Evolutionary conservation across 2,797 vertebrate species (phyloP).

Genomic region (Pitangus sulphuratus): DNA sequence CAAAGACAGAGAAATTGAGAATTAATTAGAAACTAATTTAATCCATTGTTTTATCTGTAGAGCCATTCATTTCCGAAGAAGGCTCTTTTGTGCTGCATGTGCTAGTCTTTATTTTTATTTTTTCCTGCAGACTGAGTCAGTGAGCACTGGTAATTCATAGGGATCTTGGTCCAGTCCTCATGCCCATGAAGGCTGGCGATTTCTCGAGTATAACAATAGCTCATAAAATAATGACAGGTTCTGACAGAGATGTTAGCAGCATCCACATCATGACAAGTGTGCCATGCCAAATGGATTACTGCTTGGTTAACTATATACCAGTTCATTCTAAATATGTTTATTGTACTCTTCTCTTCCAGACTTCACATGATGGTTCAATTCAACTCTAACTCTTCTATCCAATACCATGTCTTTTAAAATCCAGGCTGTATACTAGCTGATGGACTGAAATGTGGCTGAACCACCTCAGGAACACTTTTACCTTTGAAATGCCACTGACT

Average conservation of each 20-base stretch:
- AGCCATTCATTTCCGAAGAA: not conserved
- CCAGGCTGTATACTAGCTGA: not conserved
- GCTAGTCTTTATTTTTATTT: not conserved
- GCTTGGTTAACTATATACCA: not conserved
- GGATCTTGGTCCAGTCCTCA: not conserved
- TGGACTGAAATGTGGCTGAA: not conserved
- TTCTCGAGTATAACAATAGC: not conserved
- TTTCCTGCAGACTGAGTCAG: not conserved
- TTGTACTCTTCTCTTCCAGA: not conserved
- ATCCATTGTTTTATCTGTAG: not conserved
- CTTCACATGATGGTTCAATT: not conserved
- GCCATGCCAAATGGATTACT: not conserved
- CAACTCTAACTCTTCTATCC: not conserved
- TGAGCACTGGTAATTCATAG: not conserved
- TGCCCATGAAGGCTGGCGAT: not conserved
- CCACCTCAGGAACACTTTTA: not conserved
- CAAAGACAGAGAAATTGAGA: not conserved
- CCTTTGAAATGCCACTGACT: not conserved
- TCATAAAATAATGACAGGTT: not conserved
- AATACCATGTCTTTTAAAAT: not conserved
- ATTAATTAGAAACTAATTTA: not conserved
- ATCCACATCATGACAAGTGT: not conserved
- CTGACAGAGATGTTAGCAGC: not conserved
- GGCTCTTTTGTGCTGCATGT: not conserved
- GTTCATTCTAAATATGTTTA: not conserved